Evolutionary conservation across 2,797 vertebrate genomes (phyloP).

Genomic region (Vireo griseus): DNA sequence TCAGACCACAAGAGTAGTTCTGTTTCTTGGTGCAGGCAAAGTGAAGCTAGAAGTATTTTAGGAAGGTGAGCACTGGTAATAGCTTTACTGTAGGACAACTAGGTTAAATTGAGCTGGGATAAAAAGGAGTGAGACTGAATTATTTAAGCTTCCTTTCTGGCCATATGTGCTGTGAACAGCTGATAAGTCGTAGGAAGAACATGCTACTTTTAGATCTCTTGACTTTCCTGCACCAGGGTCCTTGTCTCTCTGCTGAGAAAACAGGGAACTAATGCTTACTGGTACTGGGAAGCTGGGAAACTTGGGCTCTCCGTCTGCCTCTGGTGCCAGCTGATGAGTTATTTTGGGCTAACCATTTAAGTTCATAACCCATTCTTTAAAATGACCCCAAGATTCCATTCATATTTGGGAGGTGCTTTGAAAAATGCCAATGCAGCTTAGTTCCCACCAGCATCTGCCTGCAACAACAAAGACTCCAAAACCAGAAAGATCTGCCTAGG

Average conservation of each 20-base stretch:
- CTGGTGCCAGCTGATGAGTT: not conserved
- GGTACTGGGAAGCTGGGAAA: not conserved
- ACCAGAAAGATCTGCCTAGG: not conserved
- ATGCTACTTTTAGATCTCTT: not conserved
- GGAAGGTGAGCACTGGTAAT: not conserved
- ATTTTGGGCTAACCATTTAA: not conserved
- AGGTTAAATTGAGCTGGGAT: conserved; percentile 1
- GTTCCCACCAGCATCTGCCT: not conserved
- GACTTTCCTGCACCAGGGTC: not conserved
- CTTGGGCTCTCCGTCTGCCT: not conserved
- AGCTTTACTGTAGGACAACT: not conserved
- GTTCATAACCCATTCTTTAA: not conserved
- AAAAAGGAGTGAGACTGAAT: conserved; percentile 19
- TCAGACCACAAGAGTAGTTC: not conserved
- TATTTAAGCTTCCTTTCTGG: conserved; percentile 41
- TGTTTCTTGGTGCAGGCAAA: not conserved
- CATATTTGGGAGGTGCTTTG: not conserved
- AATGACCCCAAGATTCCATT: not conserved
- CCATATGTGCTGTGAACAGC: conserved; percentile 19
- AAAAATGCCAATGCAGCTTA: not conserved
- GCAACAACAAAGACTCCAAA: not conserved
- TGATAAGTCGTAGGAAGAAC: not conserved
- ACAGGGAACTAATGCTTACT: not conserved
- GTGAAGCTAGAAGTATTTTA: not conserved
- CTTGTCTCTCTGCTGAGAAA: not conserved